Percentiles rank a stretch among this genome's conserved stretches.
These are phyloP conservation scores for Coilia nasus DNA, from an alignment of 2,797 vertebrate species.

Conservation along the genomic window DNA sequence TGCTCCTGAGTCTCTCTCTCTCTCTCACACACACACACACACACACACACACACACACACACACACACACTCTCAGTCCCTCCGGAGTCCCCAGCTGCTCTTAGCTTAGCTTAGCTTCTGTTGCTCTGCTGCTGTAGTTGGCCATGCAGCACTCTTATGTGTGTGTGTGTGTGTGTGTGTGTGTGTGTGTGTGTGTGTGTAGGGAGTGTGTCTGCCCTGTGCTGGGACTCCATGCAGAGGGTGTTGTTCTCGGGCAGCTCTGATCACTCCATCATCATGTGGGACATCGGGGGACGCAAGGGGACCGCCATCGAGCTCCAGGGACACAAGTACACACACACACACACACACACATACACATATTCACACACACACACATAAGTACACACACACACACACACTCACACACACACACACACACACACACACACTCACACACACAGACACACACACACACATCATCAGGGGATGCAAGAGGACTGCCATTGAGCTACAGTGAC, in stretches of 20 bases:
- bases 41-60: no score
- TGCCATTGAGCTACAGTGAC: conserved; percentile 80
- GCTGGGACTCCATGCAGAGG: conserved; percentile 93
- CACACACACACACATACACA: conserved; percentile 23
- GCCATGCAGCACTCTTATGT: no score
- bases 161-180: background rate
- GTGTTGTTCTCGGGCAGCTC: conserved; percentile 95
- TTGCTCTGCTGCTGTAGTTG: no score
- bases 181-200: conserved; percentile 39
- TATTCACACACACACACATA: background rate
- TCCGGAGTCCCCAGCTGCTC: no score
- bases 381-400: background rate
- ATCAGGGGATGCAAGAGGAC: conserved; percentile 97
- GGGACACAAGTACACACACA: conserved; percentile 87
- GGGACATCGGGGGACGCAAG: conserved; percentile 98
- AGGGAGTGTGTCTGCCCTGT: conserved; percentile 94
- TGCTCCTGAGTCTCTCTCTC: no score
- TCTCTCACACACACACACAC: no score
- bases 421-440: conserved; percentile 2
- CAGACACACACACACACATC: conserved; percentile 36
- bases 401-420: background rate
- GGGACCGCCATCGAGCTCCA: conserved; percentile 97
- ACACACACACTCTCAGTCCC: no score
- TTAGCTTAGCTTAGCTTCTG: no score
- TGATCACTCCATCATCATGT: conserved; percentile 98